Conservation (phyloP, 2,113 vertebrate genomes). For the Cygnus atratus region DNA sequence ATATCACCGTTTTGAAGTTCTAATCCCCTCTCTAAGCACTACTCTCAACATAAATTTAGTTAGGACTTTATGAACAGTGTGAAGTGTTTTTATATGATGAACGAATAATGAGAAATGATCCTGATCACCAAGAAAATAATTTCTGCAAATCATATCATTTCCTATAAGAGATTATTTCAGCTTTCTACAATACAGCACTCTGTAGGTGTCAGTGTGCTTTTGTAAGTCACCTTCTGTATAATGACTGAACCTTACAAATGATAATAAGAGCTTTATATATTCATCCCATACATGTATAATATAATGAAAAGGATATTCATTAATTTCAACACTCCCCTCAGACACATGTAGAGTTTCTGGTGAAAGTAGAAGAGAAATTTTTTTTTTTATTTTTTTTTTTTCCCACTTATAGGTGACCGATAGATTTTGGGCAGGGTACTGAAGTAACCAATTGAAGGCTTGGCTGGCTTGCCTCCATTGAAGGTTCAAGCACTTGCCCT, state of each 20-base stretch:
- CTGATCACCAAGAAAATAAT: not conserved
- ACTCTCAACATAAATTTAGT: not conserved
- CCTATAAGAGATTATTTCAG: not conserved
- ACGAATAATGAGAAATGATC: not conserved
- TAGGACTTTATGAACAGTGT: not conserved
- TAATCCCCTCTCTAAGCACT: not conserved
- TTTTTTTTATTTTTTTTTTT: too few species aligned
- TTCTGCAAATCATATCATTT: not conserved
- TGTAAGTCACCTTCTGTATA: not conserved
- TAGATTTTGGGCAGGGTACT: not conserved
- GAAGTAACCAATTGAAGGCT: not conserved
- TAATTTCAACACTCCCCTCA: not conserved
- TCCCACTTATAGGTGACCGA: too few species aligned
- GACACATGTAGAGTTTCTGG: not conserved
- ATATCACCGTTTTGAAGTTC: constrained; percentile 5
- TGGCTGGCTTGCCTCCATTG: not conserved
- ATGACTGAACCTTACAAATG: not conserved
- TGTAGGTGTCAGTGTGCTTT: not conserved
- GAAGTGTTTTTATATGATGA: not conserved
- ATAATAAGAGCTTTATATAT: not conserved
- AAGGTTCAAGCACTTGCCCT: not conserved
- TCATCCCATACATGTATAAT: not conserved
- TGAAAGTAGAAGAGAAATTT: not conserved
- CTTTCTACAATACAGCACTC: not conserved
- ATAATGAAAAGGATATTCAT: not conserved